phyloP scores from a whole-genome alignment of 2,113 vertebrate species.

The Gobio gobio region DNA sequence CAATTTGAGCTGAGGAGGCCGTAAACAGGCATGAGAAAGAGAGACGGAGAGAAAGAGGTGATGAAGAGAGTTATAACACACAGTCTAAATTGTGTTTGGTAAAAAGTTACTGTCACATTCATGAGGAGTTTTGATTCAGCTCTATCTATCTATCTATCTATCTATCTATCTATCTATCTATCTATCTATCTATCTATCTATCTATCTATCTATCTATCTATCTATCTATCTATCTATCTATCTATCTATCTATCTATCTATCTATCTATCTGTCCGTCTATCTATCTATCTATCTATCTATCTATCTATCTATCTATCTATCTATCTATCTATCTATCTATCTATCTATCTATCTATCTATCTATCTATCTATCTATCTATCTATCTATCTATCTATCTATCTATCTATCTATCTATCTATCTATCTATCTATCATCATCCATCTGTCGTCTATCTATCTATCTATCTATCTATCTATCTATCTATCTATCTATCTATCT shows the following conservation, averaged over 20 bases:
- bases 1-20: constrained; percentile 97
- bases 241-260: neutral
- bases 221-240: neutral
- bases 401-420: neutral
- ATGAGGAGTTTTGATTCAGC: neutral
- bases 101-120: neutral
- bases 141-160: neutral
- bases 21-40: constrained; percentile 91
- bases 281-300: neutral
- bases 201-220: neutral
- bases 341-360: neutral
- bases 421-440: neutral
- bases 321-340: neutral
- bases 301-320: neutral
- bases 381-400: neutral
- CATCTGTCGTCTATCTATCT: neutral
- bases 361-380: neutral
- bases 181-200: neutral
- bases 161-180: neutral
- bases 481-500: no score
- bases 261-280: neutral
- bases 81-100: neutral
- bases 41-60: constrained; percentile 68
- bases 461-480: no score
- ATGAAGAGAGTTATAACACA: constrained; percentile 21